Base-by-base conservation (phyloP, 2,888 invertebrate genomes). In the Synanthedon formicaeformis region DNA sequence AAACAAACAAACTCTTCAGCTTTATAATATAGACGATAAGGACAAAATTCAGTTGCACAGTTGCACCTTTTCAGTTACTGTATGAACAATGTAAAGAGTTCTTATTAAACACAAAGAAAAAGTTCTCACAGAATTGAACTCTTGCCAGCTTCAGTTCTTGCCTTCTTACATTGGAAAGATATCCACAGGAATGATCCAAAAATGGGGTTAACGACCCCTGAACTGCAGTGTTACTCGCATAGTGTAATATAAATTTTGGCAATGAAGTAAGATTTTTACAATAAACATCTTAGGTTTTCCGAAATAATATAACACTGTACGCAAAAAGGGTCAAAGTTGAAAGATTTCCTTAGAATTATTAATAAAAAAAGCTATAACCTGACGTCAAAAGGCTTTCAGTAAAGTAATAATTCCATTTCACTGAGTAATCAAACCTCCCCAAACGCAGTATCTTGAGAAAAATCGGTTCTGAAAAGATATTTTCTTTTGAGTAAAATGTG, bases 401-500 rank as follows among this genome's bases (percentile, higher is more conserved):
- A 54, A 56, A 54, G 55, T 54, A 55, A 55, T 58, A 58, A 58
- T 56, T 58, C 54, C 52, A 56, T 58, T 58, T 52, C 52, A 54
- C 49, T 16, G 54, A 53, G 50, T 54, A 54, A 57, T 54, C 50
- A 55, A 54, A 55, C 53, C 50, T 53, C 52, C 48, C 48, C 51
- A 54, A 55, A 56, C 45, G 41, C 49, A 51, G 45, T 45, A 45
- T 45, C 45, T 45, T 45, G 34, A 34, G 34, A 45, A 45, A 45
- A 45, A 45, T 45, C 45, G 13, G n/a, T n/a, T 13, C 45, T 13
- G 8, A 10, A 34, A 34, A 34, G 34, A 34, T 2, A 34, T 34
- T 34, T 34, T 34, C 34, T 2, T 34, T 34, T 34, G 10, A 34
- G 34, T 34, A 34, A 34, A 34, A 10, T 34, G 34, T 34, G 3